Evolutionary conservation across 2,113 vertebrate genomes (phyloP).

Genomic region (Acanthochromis polyacanthus): DNA sequence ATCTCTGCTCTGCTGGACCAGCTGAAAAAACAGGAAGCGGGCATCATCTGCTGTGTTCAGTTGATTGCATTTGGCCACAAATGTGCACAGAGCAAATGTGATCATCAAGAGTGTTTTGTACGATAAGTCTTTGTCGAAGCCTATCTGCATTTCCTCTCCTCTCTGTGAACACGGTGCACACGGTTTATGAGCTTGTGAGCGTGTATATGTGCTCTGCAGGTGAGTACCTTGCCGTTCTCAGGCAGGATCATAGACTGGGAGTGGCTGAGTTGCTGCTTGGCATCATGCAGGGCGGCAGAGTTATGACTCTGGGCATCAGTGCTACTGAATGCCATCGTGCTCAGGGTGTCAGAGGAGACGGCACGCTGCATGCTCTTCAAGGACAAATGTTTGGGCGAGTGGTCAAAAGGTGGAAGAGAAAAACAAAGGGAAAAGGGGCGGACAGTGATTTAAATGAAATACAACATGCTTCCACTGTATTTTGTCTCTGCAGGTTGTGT

Average conservation of each 20-base stretch:
- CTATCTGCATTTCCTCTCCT: constrained; percentile 8
- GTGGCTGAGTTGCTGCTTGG: constrained; percentile 71
- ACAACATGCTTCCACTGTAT: background rate
- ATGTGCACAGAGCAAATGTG: too few relatives aligned
- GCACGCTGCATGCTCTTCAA: constrained; percentile 81
- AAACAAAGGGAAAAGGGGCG: constrained; percentile 13
- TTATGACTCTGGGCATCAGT: constrained; percentile 35
- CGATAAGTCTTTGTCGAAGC: background rate
- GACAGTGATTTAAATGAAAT: constrained; percentile 4
- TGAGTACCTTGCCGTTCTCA: constrained; percentile 80
- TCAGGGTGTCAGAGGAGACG: constrained; percentile 78
- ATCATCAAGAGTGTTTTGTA: background rate
- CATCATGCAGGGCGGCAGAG: constrained; percentile 41
- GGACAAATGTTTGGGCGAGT: constrained; percentile 24
- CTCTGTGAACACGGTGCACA: background rate
- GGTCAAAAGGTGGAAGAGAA: constrained; percentile 22
- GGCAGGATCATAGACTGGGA: constrained; percentile 84
- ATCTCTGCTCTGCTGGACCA: constrained; percentile 72
- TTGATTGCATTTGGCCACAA: background rate
- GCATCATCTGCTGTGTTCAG: background rate
- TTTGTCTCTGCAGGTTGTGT: background rate
- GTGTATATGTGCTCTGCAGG: constrained; percentile 9
- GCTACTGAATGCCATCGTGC: constrained; percentile 46
- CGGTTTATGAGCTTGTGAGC: background rate
- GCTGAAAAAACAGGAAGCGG: constrained; percentile 47